phyloP scores from a whole-genome alignment of 2,113 vertebrate genomes.

The Gymnogyps californianus region DNA sequence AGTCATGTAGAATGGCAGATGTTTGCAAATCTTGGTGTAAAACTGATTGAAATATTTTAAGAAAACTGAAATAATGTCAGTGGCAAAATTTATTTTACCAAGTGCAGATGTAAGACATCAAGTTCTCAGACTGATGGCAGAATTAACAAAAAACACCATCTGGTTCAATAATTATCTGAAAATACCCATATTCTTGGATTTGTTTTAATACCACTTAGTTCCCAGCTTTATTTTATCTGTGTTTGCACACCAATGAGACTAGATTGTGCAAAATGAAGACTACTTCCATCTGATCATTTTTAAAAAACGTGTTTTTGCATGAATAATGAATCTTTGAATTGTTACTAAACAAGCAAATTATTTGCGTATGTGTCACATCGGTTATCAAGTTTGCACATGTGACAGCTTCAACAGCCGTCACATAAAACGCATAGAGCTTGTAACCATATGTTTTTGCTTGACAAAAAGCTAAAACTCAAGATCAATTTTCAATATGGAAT shows the following conservation, averaged over 20 bases:
- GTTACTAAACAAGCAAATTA: conserved; percentile 86
- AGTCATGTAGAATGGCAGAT: conserved; percentile 76
- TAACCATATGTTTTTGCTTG: conserved; percentile 90
- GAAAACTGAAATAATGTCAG: conserved; percentile 84
- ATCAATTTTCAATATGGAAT: conserved; percentile 85
- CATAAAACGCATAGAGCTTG: conserved; percentile 81
- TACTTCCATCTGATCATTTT: conserved; percentile 79
- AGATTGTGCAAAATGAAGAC: conserved; percentile 75
- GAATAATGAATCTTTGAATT: conserved; percentile 80
- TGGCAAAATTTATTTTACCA: conserved; percentile 84
- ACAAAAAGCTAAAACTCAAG: conserved; percentile 83
- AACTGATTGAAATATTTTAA: conserved; percentile 84
- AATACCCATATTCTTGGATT: conserved; percentile 81
- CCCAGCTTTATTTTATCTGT: conserved; percentile 80
- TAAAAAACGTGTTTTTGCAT: conserved; percentile 75
- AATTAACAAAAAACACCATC: conserved; percentile 88
- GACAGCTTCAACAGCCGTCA: conserved; percentile 86
- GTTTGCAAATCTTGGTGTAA: conserved; percentile 81
- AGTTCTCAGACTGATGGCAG: conserved; percentile 85
- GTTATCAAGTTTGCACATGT: conserved; percentile 86
- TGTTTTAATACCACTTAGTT: conserved; percentile 77
- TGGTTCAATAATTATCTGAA: conserved; percentile 86
- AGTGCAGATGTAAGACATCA: conserved; percentile 88
- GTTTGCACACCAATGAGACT: conserved; percentile 77
- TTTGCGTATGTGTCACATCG: conserved; percentile 81